Evolutionary conservation across 2,113 vertebrate genomes (phyloP).

Genomic region (Misgurnus anguillicaudatus): DNA sequence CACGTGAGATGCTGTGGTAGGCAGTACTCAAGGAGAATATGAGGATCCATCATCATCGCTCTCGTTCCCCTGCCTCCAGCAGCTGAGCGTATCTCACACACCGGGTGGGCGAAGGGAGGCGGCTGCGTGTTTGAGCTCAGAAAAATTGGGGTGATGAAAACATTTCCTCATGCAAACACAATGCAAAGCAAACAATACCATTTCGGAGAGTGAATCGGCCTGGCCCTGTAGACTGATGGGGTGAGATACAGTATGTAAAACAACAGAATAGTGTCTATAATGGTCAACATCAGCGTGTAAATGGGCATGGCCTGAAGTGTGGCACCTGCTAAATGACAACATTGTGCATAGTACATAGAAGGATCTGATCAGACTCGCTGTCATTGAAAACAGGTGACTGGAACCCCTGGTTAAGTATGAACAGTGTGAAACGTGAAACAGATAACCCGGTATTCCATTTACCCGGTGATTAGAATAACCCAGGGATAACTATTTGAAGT

Average conservation of each 20-base stretch:
- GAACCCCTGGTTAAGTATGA: no score
- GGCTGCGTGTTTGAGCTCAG: neutral
- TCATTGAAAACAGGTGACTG: constrained; percentile 9
- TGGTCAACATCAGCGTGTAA: neutral
- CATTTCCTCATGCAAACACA: constrained; percentile 48
- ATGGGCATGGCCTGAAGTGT: neutral
- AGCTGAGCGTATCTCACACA: neutral
- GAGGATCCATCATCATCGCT: constrained; percentile 66
- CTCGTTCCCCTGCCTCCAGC: constrained; percentile 39
- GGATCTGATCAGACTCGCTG: constrained; percentile 12
- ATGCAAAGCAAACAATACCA: constrained; percentile 52
- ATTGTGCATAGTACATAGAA: neutral
- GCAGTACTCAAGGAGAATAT: constrained; percentile 55
- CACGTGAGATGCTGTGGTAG: constrained; percentile 59
- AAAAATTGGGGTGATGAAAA: constrained; percentile 60
- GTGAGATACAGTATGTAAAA: constrained; percentile 22
- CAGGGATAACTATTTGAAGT: no score
- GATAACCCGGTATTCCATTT: no score
- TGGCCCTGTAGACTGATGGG: constrained; percentile 66
- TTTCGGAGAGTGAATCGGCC: constrained; percentile 39
- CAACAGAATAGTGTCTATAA: constrained; percentile 41
- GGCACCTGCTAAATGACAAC: neutral
- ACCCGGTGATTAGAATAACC: no score
- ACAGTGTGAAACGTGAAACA: no score
- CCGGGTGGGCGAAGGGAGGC: no score